A percentile compares a stretch with the other conserved stretches of the same genome.
Evolutionary conservation across 2,888 invertebrate species (phyloP).

Genomic region (Phasia obesa): DNA sequence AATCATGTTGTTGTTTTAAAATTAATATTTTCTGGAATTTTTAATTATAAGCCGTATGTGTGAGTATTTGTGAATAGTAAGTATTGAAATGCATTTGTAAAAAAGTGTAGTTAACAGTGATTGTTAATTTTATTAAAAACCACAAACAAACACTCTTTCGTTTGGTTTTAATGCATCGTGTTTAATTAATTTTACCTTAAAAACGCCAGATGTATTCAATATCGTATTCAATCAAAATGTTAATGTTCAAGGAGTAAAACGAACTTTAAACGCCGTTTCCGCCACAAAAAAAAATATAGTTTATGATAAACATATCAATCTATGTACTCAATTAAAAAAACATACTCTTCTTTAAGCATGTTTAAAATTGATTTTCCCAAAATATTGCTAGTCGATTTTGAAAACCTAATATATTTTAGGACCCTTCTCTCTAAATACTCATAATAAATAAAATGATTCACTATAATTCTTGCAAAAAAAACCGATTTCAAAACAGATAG

Average conservation of each 20-base stretch:
- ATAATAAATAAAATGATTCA: too few relatives aligned
- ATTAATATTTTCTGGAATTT: neutral
- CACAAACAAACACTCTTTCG: slow-evolving; percentile 52
- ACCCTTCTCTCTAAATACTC: too few relatives aligned
- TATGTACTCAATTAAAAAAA: too few relatives aligned
- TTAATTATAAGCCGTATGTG: too few relatives aligned
- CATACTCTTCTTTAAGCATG: too few relatives aligned
- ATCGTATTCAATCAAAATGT: slow-evolving; percentile 27
- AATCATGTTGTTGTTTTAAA: slow-evolving; percentile 25
- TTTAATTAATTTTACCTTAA: slow-evolving; percentile 36
- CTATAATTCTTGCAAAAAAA: too few relatives aligned
- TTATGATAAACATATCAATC: too few relatives aligned
- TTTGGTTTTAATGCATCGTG: slow-evolving; percentile 15
- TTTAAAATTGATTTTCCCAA: too few relatives aligned
- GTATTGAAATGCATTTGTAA: slow-evolving; percentile 8
- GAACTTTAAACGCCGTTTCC: neutral
- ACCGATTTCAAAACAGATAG: too few relatives aligned
- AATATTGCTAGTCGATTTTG: too few relatives aligned
- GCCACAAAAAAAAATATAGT: too few relatives aligned
- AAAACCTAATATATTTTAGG: too few relatives aligned
- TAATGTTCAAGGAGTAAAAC: neutral
- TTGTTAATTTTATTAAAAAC: slow-evolving; percentile 61
- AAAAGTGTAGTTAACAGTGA: slow-evolving; percentile 51
- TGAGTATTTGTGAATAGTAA: neutral
- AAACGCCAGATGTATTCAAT: slow-evolving; percentile 30